Base-by-base conservation (phyloP, 2,888 invertebrate genomes). In the Meliscaeva auricollis region DNA sequence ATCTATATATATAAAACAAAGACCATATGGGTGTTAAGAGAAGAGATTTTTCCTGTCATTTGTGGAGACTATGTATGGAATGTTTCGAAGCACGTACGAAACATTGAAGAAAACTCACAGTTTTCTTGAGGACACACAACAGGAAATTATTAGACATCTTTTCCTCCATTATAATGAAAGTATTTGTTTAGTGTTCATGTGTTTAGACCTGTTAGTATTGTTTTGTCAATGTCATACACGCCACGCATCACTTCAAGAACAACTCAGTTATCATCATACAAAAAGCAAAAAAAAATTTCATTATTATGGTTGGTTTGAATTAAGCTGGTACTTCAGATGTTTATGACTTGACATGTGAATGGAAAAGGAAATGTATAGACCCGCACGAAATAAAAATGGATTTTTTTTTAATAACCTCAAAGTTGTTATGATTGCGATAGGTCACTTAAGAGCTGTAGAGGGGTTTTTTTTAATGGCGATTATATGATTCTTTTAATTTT, bases 11-110 rank as follows among this genome's bases (percentile, higher is more conserved):
- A 20, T 32, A 9, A 20, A 20, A 20, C n/a, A 5, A 35, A 17
- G 3, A 15, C n/a, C 20, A 66, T 48, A 48, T 48, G 48, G 20
- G n/a, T 20, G 26, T 50, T 20, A 48, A 30, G 35, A 13, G 20
- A 32, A 66, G 20, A 66, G 48, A 66, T 66, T 66, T 66, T 22
- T 66, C 32, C 32, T 50, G 66, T 48, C 66, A 66, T 50, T 50
- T 66, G 35, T 20, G 17, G 15, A 54, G 41, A 26, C 26, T 26
- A 38, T 38, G 38, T 3, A 38, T n/a, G n/a, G n/a, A n/a, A n/a
- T n/a, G n/a, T n/a, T n/a, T n/a, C n/a, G 13, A 30, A 50, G 35
- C 35, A 50, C 13, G n/a, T 32, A 56, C 17, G 13, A 56, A 48
- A 32, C 32, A 64, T 15, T 32, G 11, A 11, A 20, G 66, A 13